Conservation (phyloP, 2,113 vertebrate species). For the Malaclemys terrapin region DNA sequence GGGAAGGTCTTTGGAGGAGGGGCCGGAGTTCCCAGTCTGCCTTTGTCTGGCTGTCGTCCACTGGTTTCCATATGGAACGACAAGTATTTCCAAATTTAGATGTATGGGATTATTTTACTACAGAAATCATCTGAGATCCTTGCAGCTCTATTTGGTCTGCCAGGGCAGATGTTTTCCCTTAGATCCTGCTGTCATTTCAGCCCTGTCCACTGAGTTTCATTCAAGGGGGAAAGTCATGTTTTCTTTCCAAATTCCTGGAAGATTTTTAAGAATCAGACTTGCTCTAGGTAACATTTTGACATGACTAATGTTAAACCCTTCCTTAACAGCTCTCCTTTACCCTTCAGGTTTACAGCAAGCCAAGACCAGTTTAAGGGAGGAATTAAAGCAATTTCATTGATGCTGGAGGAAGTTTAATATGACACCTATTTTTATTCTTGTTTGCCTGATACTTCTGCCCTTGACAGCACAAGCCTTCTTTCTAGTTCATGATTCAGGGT, state of each 20-base stretch:
- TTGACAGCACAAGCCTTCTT: neutral
- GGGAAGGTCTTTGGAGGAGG: neutral
- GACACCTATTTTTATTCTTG: neutral
- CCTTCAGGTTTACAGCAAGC: neutral
- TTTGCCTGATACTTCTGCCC: neutral
- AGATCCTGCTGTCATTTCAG: neutral
- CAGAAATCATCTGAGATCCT: neutral
- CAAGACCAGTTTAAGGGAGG: neutral
- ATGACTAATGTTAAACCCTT: neutral
- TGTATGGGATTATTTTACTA: neutral
- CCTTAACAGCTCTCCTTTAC: neutral
- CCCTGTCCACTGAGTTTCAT: neutral
- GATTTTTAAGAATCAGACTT: neutral
- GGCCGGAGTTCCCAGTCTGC: neutral
- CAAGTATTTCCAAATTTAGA: neutral
- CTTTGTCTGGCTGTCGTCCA: neutral
- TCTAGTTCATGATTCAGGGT: neutral
- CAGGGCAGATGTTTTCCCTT: neutral
- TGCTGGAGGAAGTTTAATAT: neutral
- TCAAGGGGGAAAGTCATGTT: neutral
- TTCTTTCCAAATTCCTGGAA: neutral
- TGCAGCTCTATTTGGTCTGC: neutral
- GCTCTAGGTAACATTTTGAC: neutral
- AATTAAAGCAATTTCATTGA: neutral
- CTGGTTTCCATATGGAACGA: neutral